phyloP scores from a whole-genome alignment of 2,797 vertebrate genomes.

The Petrocephalus schoutedeni region DNA sequence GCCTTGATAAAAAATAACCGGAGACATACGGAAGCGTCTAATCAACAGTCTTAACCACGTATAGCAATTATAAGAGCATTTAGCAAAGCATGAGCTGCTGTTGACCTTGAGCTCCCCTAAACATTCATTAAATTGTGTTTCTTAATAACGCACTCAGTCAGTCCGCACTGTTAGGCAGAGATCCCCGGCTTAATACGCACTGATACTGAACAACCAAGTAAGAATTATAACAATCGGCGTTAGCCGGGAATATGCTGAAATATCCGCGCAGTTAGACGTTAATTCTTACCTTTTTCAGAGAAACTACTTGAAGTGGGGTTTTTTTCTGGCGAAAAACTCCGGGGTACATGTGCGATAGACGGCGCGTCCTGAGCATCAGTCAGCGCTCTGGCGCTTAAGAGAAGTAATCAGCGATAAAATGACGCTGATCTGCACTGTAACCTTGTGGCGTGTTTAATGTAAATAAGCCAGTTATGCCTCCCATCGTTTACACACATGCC shows the following conservation, averaged over 20 bases:
- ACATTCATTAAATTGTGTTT: constrained; percentile 71
- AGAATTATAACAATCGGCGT: constrained; percentile 25
- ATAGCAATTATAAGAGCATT: constrained; percentile 59
- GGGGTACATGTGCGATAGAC: constrained; percentile 68
- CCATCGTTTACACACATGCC: constrained; percentile 83
- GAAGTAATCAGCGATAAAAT: constrained; percentile 98
- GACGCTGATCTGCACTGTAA: constrained; percentile 97
- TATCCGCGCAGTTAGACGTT: constrained; percentile 41
- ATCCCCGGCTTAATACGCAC: constrained; percentile 64
- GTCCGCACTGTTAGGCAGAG: constrained; percentile 56
- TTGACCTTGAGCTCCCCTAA: constrained; percentile 88
- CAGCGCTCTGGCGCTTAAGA: constrained; percentile 82
- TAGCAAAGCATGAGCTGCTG: constrained; percentile 69
- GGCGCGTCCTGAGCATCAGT: constrained; percentile 80
- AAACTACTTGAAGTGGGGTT: constrained; percentile 73
- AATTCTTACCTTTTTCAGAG: constrained; percentile 77
- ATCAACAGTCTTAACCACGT: constrained; percentile 68
- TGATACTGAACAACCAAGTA: constrained; percentile 59
- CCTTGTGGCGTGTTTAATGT: constrained; percentile 99
- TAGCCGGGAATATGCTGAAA: constrained; percentile 21
- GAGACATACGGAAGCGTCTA: constrained; percentile 69
- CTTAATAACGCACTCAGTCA: constrained; percentile 59
- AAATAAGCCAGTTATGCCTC: constrained; percentile 98
- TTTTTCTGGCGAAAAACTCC: constrained; percentile 74
- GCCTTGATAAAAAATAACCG: constrained; percentile 77